Base-by-base conservation (phyloP, 2,888 invertebrate species). In the Plusia festucae region DNA sequence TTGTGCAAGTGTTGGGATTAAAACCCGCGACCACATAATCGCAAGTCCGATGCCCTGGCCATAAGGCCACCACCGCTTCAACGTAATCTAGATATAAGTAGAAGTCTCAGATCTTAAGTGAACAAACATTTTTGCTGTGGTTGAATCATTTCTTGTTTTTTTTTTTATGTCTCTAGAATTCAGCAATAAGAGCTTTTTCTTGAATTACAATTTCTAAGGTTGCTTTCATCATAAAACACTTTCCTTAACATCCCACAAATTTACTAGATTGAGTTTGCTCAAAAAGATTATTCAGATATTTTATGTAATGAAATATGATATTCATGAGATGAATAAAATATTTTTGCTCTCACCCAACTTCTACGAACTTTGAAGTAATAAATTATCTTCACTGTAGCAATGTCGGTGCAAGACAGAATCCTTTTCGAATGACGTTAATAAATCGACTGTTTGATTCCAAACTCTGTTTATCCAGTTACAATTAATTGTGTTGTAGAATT, bases 251-350 rank as follows among this genome's bases (percentile, higher is more conserved):
- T 40, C 5, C 9, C 40, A 40, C 40, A n/a, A 40, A 40, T 40
- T 40, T n/a, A n/a, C 40, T 40, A 4, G 32, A 34, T n/a, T n/a
- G n/a, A 40, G n/a, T 40, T 40, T 34, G 5, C n/a, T 2, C 15
- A 40, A 40, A n/a, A 40, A 40, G 40, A 40, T 40, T 40, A n/a
- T 40, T 40, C 40, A n/a, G 6, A n/a, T 40, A 40, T 5, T n/a
- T n/a, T 40, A 40, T 40, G 40, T 40, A 40, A 40, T 40, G 40
- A n/a, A n/a, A 40, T 40, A 40, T 40, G 40, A 40, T 40, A 40
- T 40, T 40, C 40, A 40, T 40, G 40, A 40, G 40, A 34, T 40
- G 40, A 40, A 40, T 34, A 34, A 34, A 34, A 34, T 40, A n/a
- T n/a, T 40, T 40, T 40, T 40, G 40, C 40, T n/a, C n/a, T 40